Evolutionary conservation across 2,888 invertebrate genomes (phyloP).

Genomic region (Eilema sororculum): DNA sequence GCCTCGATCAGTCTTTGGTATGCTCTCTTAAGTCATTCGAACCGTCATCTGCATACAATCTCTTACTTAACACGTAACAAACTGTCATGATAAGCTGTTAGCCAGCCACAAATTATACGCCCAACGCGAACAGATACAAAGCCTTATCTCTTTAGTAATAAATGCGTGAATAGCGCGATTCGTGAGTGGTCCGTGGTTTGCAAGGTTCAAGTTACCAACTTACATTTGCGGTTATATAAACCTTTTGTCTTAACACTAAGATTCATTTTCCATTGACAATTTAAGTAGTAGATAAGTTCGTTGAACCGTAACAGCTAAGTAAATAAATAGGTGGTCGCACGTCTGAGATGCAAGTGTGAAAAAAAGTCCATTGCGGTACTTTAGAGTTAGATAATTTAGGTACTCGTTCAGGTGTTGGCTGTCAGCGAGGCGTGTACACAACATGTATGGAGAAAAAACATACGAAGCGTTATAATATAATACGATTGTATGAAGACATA

Average conservation of each 20-base stretch:
- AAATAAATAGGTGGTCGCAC: constrained; percentile 75
- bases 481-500: too few relatives aligned
- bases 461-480: too few relatives aligned
- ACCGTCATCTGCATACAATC: constrained; percentile 1
- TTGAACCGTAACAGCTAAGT: constrained; percentile 72
- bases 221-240: constrained; percentile 24
- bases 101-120: constrained; percentile 14
- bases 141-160: constrained; percentile 40
- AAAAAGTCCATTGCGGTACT: constrained; percentile 60
- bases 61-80: not conserved
- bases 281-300: constrained; percentile 67
- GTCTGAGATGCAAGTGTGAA: constrained; percentile 66
- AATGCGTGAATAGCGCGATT: constrained; percentile 48
- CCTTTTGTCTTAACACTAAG: constrained; percentile 20
- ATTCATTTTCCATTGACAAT: constrained; percentile 34
- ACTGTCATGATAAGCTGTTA: not conserved
- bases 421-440: constrained; percentile 31
- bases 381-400: constrained; percentile 55
- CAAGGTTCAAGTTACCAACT: constrained; percentile 27
- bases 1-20: not conserved
- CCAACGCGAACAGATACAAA: constrained; percentile 13
- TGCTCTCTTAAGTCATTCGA: not conserved
- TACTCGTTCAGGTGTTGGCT: constrained; percentile 35
- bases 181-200: constrained; percentile 39
- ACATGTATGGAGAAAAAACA: not conserved